These are phyloP conservation scores for Catostomus latipinnis DNA, from an alignment of 2,797 vertebrate species.

Conservation along the genomic window DNA sequence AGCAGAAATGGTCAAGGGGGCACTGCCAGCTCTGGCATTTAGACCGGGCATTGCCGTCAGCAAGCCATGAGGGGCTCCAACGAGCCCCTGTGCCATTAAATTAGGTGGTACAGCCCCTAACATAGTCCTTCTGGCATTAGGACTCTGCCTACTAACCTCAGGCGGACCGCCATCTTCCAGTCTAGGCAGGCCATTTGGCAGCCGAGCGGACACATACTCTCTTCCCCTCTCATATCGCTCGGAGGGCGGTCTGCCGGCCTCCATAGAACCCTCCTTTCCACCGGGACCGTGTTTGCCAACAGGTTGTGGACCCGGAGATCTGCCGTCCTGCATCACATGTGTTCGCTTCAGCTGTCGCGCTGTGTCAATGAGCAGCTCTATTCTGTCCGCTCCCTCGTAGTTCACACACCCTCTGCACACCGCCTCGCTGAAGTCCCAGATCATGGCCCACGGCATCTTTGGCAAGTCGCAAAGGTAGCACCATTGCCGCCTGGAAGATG, in stretches of 20 bases:
- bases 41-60: constrained; percentile 82
- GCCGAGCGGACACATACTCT: constrained; percentile 77
- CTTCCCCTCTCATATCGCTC: constrained; percentile 73
- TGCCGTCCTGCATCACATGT: constrained; percentile 85
- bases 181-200: constrained; percentile 85
- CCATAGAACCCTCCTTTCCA: constrained; percentile 64
- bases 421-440: constrained; percentile 93
- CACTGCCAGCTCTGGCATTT: constrained; percentile 72
- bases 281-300: constrained; percentile 78
- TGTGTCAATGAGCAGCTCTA: constrained; percentile 87
- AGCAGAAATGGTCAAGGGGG: constrained; percentile 77
- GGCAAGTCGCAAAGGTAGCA: constrained; percentile 92
- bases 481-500: constrained; percentile 87
- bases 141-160: constrained; percentile 82
- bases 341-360: constrained; percentile 86
- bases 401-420: constrained; percentile 92
- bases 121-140: constrained; percentile 80
- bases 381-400: constrained; percentile 89
- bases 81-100: constrained; percentile 79
- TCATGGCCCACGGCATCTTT: constrained; percentile 92
- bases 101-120: constrained; percentile 80
- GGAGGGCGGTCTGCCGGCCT: constrained; percentile 72
- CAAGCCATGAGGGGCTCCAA: constrained; percentile 76
- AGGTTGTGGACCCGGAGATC: constrained; percentile 83
- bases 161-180: constrained; percentile 76